These are phyloP conservation scores for Dryoscopus gambensis DNA, from an alignment of 2,113 vertebrate species.

Conservation along the genomic window DNA sequence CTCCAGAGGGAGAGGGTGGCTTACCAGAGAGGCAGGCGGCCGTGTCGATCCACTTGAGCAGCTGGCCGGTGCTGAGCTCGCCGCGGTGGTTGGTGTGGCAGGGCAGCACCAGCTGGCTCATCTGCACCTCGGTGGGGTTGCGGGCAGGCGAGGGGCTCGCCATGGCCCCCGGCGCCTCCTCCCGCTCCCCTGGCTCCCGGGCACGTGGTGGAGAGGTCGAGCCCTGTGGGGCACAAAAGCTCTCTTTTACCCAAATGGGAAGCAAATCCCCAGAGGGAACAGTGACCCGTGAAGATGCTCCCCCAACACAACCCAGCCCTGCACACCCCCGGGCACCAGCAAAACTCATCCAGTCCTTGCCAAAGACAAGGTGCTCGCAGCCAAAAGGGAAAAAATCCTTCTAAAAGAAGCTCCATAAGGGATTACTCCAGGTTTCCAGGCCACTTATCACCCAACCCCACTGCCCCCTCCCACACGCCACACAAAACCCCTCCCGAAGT, in stretches of 20 bases:
- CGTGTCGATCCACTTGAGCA: slow-evolving; percentile 98
- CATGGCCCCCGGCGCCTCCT: slow-evolving; percentile 2
- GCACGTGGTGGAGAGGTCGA: background rate
- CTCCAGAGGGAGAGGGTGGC: background rate
- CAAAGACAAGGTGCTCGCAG: rapidly evolving
- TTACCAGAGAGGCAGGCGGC: slow-evolving; percentile 92
- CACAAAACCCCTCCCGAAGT: background rate
- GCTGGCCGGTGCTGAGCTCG: slow-evolving; percentile 88
- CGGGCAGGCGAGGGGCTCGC: background rate
- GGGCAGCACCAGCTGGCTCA: slow-evolving; percentile 95
- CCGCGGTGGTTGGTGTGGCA: slow-evolving; percentile 90
- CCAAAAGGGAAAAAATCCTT: background rate
- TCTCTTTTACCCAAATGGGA: rapidly evolving
- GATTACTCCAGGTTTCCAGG: background rate
- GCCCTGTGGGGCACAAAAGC: background rate
- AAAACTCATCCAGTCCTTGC: background rate
- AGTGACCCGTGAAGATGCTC: rapidly evolving
- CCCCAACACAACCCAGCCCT: background rate
- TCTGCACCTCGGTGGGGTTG: slow-evolving; percentile 92
- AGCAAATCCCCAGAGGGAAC: background rate
- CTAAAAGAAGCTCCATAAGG: background rate
- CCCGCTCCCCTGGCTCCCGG: slow-evolving; percentile 51
- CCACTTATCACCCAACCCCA: background rate
- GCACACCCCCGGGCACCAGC: rapidly evolving
- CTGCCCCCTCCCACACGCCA: rapidly evolving